Percentiles rank a stretch among this genome's conserved stretches.
phyloP scores from a whole-genome alignment of 1,140 invertebrate genomes.

The Platyscapa corneri region DNA sequence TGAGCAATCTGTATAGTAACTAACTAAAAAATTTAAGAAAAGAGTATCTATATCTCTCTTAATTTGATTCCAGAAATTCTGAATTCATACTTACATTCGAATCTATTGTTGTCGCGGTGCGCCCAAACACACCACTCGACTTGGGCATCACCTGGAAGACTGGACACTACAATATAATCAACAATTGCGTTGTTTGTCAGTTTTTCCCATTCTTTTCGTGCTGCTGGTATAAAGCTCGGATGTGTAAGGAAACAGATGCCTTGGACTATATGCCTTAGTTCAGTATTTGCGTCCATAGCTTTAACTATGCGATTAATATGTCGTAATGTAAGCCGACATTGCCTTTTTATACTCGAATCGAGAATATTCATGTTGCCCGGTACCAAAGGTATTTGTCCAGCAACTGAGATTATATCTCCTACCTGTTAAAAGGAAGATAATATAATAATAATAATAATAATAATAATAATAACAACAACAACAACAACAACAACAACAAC shows the following conservation, averaged over 20 bases:
- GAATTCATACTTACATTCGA: conserved; percentile 84
- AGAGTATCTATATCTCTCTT: not conserved
- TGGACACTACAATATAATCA: conserved; percentile 88
- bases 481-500: no score
- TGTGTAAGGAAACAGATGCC: conserved; percentile 89
- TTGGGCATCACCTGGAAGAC: conserved; percentile 85
- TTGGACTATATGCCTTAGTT: conserved; percentile 87
- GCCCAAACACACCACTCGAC: conserved; percentile 96
- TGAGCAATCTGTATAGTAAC: not conserved
- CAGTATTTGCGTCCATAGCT: conserved; percentile 84
- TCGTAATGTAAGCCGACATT: conserved; percentile 87
- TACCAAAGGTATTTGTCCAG: conserved; percentile 93
- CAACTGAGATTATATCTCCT: conserved; percentile 88
- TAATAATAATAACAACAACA: no score
- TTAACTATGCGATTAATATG: conserved; percentile 87
- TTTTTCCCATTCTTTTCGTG: conserved; percentile 86
- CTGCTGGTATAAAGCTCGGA: conserved; percentile 81
- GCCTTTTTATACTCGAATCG: conserved; percentile 79
- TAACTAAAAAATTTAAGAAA: not conserved
- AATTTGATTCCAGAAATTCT: not conserved
- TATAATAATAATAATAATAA: not conserved
- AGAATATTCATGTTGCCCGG: conserved; percentile 88
- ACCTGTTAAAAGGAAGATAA: conserved; percentile 73
- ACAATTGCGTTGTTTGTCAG: conserved; percentile 90
- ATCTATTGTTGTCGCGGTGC: conserved; percentile 88